Percentiles rank a stretch among this genome's conserved stretches.
These are phyloP conservation scores for Ichneumoninae sp. DNA, from an alignment of 2,888 invertebrate genomes.

Conservation along the genomic window DNA sequence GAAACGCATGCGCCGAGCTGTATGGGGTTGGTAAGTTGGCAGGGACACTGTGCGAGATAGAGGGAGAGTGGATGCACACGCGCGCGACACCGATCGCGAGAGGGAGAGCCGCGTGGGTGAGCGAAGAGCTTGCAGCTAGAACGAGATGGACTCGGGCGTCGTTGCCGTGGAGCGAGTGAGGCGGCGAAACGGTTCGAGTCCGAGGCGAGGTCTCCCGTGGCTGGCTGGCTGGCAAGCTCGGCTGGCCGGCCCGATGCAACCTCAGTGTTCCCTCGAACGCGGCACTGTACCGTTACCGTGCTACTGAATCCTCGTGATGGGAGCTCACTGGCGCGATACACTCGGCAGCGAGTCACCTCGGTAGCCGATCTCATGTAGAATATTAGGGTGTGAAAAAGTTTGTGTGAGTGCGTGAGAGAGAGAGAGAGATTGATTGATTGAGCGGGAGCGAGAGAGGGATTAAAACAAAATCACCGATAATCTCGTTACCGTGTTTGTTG, in stretches of 20 bases:
- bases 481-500: conserved; percentile 4
- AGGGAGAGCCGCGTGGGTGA: conserved; percentile 43
- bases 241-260: conserved; percentile 63
- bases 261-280: conserved; percentile 82
- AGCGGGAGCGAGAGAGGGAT: conserved; percentile 30
- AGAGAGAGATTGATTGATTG: neutral
- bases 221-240: conserved; percentile 34
- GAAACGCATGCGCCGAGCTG: conserved; percentile 69
- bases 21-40: conserved; percentile 60
- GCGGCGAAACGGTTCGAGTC: conserved; percentile 38
- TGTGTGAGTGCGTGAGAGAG: neutral
- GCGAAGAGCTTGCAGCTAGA: conserved; percentile 33
- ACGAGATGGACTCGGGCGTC: conserved; percentile 11
- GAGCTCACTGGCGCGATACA: conserved; percentile 75
- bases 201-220: conserved; percentile 74
- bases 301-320: conserved; percentile 77
- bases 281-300: conserved; percentile 77
- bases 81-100: conserved; percentile 54
- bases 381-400: neutral
- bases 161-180: conserved; percentile 45
- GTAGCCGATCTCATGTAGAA: conserved; percentile 74
- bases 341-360: conserved; percentile 73
- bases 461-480: neutral
- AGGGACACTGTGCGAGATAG: conserved; percentile 68
- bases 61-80: conserved; percentile 50